Evolutionary conservation across 2,797 vertebrate genomes (phyloP).

Genomic region (Gambelia wislizenii): DNA sequence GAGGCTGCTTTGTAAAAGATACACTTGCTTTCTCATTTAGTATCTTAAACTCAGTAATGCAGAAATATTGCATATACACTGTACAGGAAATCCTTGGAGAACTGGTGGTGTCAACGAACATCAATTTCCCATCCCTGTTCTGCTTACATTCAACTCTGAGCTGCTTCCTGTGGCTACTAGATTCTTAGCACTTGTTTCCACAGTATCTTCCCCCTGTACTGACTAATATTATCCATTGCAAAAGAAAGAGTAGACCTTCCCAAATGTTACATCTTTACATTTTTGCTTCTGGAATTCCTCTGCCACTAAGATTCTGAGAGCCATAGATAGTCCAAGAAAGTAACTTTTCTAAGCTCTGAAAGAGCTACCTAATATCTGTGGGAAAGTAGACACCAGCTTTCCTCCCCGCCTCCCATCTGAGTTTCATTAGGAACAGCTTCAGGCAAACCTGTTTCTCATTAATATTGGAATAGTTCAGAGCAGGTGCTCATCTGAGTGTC

Average conservation of each 20-base stretch:
- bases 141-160: neutral
- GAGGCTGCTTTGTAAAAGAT: neutral
- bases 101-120: neutral
- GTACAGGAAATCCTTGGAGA: neutral
- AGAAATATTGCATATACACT: neutral
- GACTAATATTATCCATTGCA: neutral
- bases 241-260: no score
- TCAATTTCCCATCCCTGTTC: neutral
- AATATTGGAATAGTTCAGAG: constrained; percentile 69
- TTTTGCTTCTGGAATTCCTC: no score
- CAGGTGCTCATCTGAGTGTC: constrained; percentile 66
- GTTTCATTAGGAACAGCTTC: constrained; percentile 71
- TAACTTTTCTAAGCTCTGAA: neutral
- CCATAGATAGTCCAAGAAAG: no score
- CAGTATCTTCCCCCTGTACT: neutral
- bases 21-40: neutral
- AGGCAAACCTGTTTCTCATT: constrained; percentile 73
- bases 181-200: neutral
- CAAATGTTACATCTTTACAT: no score
- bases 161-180: neutral
- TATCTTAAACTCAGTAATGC: neutral
- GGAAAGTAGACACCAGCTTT: constrained; percentile 63
- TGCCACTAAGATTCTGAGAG: no score
- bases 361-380: constrained; percentile 68
- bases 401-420: constrained; percentile 36